Base-by-base conservation (phyloP, 2,113 vertebrate species). In the Dendropsophus ebraccatus region DNA sequence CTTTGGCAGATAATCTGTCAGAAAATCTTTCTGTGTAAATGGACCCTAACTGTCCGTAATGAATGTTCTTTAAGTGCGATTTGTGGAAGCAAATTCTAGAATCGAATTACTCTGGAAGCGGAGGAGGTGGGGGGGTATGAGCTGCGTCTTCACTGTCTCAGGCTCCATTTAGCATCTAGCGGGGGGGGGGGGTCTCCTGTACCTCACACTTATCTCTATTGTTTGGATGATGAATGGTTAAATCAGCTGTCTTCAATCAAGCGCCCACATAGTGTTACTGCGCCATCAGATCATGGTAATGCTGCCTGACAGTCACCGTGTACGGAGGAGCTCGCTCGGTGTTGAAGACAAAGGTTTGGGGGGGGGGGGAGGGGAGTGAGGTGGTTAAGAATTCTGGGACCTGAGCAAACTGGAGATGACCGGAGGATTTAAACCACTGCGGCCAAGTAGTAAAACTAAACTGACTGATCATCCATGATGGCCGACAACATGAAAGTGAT, bases 11-110 rank as follows among this genome's bases (percentile, higher is more conserved):
- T n/a, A n/a, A n/a, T n/a, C n/a, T n/a, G n/a, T n/a, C n/a, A n/a
- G n/a, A n/a, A n/a, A n/a, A n/a, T n/a, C n/a, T n/a, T n/a, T n/a
- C n/a, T n/a, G n/a, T n/a, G n/a, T n/a, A n/a, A n/a, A n/a, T n/a
- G n/a, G n/a, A n/a, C 78, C 58, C 16, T 85, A 78, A 85, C 60
- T 30, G 83, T 79, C 83, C 23, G 32, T 45, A 79, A 85, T 85
- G 62, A 79, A 79, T 79, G 60, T 23, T 30, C 60, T 52, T 79
- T 85, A 85, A 79, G 32, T 56, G 32, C 54, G 70, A 47, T 84
- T 84, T 76, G 35, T 84, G 41, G 37, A 75, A 84, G 54, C 70
- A 84, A 47, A 84, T 75, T 60, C 82, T 17, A 72, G 82, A 84
- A 84, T 84, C 23, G 13, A 75, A 76, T 76, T 62, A 62, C 72